Percentiles rank a stretch among this genome's conserved stretches.
phyloP scores from a whole-genome alignment of 1,140 invertebrate genomes.

The Bombus ignitus region DNA sequence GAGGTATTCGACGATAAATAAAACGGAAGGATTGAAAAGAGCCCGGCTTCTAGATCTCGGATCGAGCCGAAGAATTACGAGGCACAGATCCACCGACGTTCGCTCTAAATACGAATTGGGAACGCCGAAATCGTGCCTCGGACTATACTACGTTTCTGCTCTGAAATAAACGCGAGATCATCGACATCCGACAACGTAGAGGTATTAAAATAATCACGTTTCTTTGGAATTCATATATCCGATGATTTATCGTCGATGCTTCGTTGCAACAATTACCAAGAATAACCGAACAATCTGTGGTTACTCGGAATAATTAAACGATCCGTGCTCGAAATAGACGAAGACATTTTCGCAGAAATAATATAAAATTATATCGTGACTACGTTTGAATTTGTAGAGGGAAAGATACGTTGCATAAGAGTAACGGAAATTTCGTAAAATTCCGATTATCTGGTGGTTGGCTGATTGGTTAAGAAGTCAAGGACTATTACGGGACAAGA shows the following conservation, averaged over 20 bases:
- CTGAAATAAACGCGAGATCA: constrained; percentile 63
- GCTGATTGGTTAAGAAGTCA: constrained; percentile 32
- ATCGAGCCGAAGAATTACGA: constrained; percentile 57
- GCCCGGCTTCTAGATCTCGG: constrained; percentile 6
- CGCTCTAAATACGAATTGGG: constrained; percentile 71
- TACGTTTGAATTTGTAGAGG: neutral
- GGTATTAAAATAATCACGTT: neutral
- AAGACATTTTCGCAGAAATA: neutral
- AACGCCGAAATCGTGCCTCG: constrained; percentile 62
- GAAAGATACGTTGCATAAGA: constrained; percentile 18
- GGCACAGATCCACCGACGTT: constrained; percentile 16
- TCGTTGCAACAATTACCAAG: neutral
- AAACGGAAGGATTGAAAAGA: constrained; percentile 17
- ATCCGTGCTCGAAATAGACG: no score
- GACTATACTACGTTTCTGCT: constrained; percentile 41
- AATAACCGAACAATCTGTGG: neutral
- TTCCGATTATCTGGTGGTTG: constrained; percentile 22
- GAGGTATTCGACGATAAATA: constrained; percentile 41
- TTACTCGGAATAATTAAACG: no score
- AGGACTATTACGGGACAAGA: constrained; percentile 33
- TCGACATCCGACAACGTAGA: constrained; percentile 39
- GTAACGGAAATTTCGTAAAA: constrained; percentile 33
- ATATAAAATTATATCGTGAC: neutral
- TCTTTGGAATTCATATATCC: neutral
- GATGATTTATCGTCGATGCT: neutral